Percentiles rank a stretch among this genome's conserved stretches.
These are phyloP conservation scores for Arenaria interpres DNA, from an alignment of 2,113 vertebrate genomes.

Conservation along the genomic window DNA sequence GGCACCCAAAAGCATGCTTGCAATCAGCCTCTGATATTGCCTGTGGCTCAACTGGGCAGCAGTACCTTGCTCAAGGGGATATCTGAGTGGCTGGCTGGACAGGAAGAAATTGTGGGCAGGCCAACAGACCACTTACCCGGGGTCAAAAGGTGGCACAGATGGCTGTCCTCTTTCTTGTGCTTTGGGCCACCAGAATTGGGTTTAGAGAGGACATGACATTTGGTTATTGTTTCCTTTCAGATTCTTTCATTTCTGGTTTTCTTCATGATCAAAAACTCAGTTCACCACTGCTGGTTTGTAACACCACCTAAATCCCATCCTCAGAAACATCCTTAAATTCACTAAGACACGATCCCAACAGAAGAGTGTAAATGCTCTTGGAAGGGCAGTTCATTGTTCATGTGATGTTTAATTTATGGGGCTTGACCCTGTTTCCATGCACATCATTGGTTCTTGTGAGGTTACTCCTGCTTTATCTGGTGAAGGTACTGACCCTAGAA, in stretches of 20 bases:
- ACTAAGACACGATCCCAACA: background rate
- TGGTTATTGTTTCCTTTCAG: background rate
- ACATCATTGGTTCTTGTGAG: background rate
- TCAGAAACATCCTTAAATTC: background rate
- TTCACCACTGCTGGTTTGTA: background rate
- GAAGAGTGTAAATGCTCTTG: background rate
- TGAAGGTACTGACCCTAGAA: background rate
- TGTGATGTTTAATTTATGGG: fast-evolving
- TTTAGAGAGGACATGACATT: background rate
- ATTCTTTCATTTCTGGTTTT: background rate
- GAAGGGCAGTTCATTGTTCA: background rate
- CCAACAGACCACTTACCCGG: fast-evolving
- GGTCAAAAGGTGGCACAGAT: background rate
- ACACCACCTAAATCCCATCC: background rate
- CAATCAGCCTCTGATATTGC: background rate
- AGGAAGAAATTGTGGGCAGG: background rate
- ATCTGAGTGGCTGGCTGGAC: background rate
- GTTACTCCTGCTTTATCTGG: background rate
- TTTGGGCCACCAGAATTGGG: background rate
- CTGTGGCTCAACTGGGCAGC: background rate
- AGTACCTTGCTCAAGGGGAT: background rate
- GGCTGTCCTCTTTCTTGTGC: background rate
- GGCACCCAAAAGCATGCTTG: background rate
- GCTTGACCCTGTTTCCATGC: background rate
- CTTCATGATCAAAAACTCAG: background rate